Base-by-base conservation (phyloP, 2,888 invertebrate genomes). In the Netelia fuscicornis region DNA sequence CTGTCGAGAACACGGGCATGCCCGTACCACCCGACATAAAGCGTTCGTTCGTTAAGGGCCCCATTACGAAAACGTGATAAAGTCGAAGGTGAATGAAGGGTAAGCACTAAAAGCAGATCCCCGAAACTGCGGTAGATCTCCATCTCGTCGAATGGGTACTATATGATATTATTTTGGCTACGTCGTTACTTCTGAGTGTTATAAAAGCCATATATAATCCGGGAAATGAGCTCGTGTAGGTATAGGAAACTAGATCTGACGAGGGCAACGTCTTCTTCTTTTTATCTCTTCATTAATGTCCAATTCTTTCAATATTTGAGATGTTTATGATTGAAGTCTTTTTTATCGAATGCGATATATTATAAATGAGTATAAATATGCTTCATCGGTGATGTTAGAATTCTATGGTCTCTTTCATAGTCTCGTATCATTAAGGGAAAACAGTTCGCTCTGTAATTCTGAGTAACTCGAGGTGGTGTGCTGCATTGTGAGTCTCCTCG, bases 41-140 rank as follows among this genome's bases (percentile, higher is more conserved):
- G 70, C 65, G 70, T 79, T 83, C 64, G 67, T 81, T 80, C 75
- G 76, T 84, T 71, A 67, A 84, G 65, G 65, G 44, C 70, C 67
- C 71, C 77, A 84, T 81, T 84, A 81, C 67, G 68, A 11, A 48
- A 84, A 48, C 62, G 54, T 68, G 70, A 81, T 81, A 81, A 77
- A 84, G 72, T 68, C 72, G 60, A 67, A 77, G 62, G 54, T 42
- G 62, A 65, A 62, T 30, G 72, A 81, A 76, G 72, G 77, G 54
- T 77, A 25, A 54, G 65, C 44, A 60, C 17, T 56, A 65, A 58
- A 58, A 42, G 37, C 30, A 54, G 64, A 71, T 56, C 65, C 48
- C 42, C 52, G 68, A 77, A 67, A 58, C 58, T 68, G 37, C 17
- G 44, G 25, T 48, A 52, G 67, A 64, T 71, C 65, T 13, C 70